A percentile compares a stretch with the other conserved stretches of the same genome.
These are phyloP conservation scores for Dendroctonus ponderosae DNA, from an alignment of 1,140 invertebrate genomes.

Conservation along the genomic window DNA sequence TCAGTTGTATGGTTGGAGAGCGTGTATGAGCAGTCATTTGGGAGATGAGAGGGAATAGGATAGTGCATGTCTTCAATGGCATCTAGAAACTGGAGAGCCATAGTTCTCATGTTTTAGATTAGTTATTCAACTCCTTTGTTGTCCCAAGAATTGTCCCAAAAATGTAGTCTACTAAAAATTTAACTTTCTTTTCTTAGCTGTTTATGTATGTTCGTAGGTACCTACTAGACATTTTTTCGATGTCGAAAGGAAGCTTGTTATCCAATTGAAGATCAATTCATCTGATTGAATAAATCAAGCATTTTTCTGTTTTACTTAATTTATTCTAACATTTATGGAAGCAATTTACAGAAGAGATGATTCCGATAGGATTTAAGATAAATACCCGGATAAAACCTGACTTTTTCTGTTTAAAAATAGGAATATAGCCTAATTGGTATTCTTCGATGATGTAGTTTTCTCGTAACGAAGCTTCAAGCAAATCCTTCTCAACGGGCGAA, in stretches of 20 bases:
- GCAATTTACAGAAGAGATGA: too few relatives aligned
- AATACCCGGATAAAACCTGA: too few relatives aligned
- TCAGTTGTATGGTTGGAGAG: constrained; percentile 5
- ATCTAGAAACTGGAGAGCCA: background rate
- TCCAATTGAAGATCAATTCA: too few relatives aligned
- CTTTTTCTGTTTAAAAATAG: too few relatives aligned
- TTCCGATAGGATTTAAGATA: too few relatives aligned
- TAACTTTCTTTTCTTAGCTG: background rate
- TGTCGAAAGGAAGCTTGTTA: too few relatives aligned
- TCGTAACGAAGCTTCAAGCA: constrained; percentile 16
- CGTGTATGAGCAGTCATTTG: constrained; percentile 24
- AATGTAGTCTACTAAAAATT: background rate
- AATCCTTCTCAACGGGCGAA: constrained; percentile 20
- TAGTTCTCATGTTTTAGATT: background rate
- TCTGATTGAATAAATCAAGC: too few relatives aligned
- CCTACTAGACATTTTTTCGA: too few relatives aligned
- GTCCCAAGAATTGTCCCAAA: background rate
- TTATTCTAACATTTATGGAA: too few relatives aligned
- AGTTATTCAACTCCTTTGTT: background rate
- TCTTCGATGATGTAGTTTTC: background rate
- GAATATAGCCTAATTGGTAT: too few relatives aligned
- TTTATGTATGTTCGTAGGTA: background rate
- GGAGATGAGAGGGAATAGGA: background rate
- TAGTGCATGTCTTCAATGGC: background rate
- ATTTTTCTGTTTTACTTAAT: too few relatives aligned